Conservation (phyloP, 2,797 vertebrate genomes). For the Sphaeramia orbicularis region DNA sequence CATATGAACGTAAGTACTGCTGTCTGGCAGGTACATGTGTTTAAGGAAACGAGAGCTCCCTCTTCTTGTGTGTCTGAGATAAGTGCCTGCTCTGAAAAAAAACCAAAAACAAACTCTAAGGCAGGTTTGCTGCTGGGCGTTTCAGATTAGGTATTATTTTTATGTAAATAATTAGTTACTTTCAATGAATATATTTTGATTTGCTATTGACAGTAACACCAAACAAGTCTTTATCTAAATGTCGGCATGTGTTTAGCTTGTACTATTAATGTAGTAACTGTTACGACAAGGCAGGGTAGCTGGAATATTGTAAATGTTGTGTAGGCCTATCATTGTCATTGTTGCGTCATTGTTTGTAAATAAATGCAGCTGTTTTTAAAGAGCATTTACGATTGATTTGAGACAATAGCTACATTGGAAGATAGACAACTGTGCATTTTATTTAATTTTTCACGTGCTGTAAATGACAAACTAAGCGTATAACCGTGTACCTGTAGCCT, state of each 20-base stretch:
- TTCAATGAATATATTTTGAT: conserved; percentile 9
- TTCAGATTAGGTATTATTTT: background rate
- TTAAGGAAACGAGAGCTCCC: conserved; percentile 78
- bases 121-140: conserved; percentile 32
- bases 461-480: conserved; percentile 4
- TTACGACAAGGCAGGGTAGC: background rate
- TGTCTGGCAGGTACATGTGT: conserved; percentile 52
- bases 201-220: background rate
- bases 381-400: background rate
- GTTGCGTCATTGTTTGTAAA: background rate
- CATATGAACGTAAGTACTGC: conserved; percentile 27
- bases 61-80: conserved; percentile 77
- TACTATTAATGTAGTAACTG: background rate
- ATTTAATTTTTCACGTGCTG: background rate
- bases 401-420: background rate
- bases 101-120: conserved; percentile 18
- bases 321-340: background rate
- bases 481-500: background rate
- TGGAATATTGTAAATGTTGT: background rate
- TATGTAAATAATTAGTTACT: background rate
- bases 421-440: too few species aligned
- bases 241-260: background rate
- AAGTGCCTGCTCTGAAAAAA: conserved; percentile 39
- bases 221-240: conserved; percentile 16
- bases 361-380: background rate